Percentiles rank a stretch among this genome's conserved stretches.
phyloP scores from a whole-genome alignment of 23 tunicate genomes.

The Halocynthia aurantium region DNA sequence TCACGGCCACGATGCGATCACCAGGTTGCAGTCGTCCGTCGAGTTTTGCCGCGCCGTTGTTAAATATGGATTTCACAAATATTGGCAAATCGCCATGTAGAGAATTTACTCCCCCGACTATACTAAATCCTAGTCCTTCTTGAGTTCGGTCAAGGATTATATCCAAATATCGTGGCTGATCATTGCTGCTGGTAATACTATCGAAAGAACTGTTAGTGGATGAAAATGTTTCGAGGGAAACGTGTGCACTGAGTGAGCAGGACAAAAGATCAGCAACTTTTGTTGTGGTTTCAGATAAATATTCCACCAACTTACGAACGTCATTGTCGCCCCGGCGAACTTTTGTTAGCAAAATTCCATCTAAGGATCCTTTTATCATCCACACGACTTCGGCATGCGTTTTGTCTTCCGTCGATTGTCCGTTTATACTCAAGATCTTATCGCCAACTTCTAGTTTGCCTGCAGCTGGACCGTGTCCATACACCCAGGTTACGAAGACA shows the following conservation, averaged over 20 bases:
- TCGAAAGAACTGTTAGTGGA: conserved; percentile 3
- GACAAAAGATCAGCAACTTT: conserved; percentile 17
- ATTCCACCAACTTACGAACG: conserved; percentile 48
- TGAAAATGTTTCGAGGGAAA: neutral
- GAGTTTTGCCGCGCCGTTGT: conserved; percentile 24
- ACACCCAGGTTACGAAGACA: conserved; percentile 33
- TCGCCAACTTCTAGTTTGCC: conserved; percentile 34
- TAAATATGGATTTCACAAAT: conserved; percentile 27
- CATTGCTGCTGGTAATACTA: conserved; percentile 4
- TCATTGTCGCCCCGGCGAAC: conserved; percentile 69
- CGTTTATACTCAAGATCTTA: conserved; percentile 34
- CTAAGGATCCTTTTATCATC: conserved; percentile 44
- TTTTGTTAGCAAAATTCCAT: conserved; percentile 59
- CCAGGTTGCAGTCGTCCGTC: conserved; percentile 30
- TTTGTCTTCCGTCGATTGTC: conserved; percentile 35
- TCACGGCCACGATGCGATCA: conserved; percentile 30
- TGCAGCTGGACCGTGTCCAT: conserved; percentile 23
- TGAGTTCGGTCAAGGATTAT: conserved; percentile 24
- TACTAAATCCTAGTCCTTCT: conserved; percentile 41
- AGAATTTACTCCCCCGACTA: conserved; percentile 41
- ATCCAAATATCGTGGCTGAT: conserved; percentile 6
- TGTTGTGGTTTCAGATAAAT: conserved; percentile 36
- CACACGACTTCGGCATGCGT: conserved; percentile 38
- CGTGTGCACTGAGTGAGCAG: conserved; percentile 5
- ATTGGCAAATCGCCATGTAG: conserved; percentile 40